phyloP scores from a whole-genome alignment of 2,888 invertebrate genomes.

The Enchytraeus crypticus region DNA sequence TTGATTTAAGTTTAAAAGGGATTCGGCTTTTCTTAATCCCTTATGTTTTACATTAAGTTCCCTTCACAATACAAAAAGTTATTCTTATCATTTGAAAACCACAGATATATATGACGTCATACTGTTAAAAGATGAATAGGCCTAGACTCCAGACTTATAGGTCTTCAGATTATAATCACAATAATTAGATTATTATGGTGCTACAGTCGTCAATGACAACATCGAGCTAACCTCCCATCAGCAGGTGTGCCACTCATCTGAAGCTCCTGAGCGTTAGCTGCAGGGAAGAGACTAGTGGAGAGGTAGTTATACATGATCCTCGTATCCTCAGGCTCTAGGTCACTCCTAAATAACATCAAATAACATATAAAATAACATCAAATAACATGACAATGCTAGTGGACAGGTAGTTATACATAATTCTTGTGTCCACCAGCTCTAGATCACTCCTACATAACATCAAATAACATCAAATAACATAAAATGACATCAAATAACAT shows the following conservation, averaged over 20 bases:
- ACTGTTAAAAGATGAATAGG: too few species aligned
- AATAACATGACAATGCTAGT: too few species aligned
- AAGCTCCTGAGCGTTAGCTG: conserved; percentile 52
- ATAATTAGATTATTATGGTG: not conserved
- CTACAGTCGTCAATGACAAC: not conserved
- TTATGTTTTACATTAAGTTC: too few species aligned
- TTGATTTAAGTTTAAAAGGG: too few species aligned
- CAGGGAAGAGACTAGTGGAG: conserved; percentile 65
- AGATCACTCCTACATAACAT: conserved; percentile 74
- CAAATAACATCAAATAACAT: too few species aligned
- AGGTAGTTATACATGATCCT: conserved; percentile 76
- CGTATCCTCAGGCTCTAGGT: conserved; percentile 70
- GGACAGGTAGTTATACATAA: conserved; percentile 68
- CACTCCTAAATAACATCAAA: conserved; percentile 67
- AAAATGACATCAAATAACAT: too few species aligned
- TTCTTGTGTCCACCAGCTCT: conserved; percentile 70
- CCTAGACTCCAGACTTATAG: not conserved
- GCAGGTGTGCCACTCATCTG: not conserved
- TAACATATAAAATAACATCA: too few species aligned
- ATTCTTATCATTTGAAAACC: too few species aligned
- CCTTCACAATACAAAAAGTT: too few species aligned
- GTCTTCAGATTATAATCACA: not conserved
- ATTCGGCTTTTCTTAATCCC: too few species aligned
- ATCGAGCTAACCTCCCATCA: not conserved
- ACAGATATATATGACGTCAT: too few species aligned